Conservation (phyloP, 2,113 vertebrate species). For the Dendropsophus ebraccatus region DNA sequence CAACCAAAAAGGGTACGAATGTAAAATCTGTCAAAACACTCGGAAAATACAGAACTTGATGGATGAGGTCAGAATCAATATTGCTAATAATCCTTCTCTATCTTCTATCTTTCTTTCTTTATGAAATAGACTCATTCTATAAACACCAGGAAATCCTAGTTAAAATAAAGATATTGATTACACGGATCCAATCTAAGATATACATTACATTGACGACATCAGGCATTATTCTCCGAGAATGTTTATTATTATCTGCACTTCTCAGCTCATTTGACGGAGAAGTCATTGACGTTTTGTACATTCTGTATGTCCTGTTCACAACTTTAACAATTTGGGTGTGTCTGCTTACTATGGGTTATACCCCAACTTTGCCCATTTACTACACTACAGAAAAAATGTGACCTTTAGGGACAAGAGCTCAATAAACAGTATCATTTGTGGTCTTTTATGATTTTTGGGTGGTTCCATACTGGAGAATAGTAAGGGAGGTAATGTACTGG, state of each 20-base stretch:
- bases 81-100: slow-evolving; percentile 3
- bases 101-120: slow-evolving; percentile 21
- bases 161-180: slow-evolving; percentile 49
- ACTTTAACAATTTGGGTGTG: background rate
- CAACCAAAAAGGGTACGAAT: slow-evolving; percentile 3
- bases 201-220: slow-evolving; percentile 31
- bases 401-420: background rate
- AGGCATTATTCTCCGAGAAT: slow-evolving; percentile 30
- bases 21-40: slow-evolving; percentile 33
- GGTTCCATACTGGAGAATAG: background rate
- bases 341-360: background rate
- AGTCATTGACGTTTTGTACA: slow-evolving; percentile 1
- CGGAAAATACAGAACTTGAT: slow-evolving; percentile 11
- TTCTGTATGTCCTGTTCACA: background rate
- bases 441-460: background rate
- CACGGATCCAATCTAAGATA: slow-evolving; percentile 21
- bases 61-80: slow-evolving; percentile 31
- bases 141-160: slow-evolving; percentile 31
- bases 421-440: background rate
- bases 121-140: slow-evolving; percentile 16
- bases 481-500: background rate
- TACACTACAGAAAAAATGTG: background rate
- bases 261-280: background rate
- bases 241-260: slow-evolving; percentile 21
- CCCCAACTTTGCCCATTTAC: background rate